Conservation (phyloP, 2,113 vertebrate genomes). For the Mustela nigripes region DNA sequence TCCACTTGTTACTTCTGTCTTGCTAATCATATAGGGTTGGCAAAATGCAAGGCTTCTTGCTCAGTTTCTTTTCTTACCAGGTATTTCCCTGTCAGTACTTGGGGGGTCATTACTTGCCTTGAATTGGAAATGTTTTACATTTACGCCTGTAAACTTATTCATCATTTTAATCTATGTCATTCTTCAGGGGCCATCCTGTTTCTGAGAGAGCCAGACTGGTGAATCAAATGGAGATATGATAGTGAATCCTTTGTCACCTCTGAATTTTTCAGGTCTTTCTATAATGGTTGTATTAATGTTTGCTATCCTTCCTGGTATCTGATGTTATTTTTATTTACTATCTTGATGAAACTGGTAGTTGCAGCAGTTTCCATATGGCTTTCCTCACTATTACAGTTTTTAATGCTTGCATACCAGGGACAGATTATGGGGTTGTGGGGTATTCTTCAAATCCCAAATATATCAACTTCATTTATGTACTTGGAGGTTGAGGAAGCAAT, state of each 20-base stretch:
- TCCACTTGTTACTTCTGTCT: constrained; percentile 61
- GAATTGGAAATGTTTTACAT: neutral
- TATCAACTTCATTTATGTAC: neutral
- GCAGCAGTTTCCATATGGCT: neutral
- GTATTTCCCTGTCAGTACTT: neutral
- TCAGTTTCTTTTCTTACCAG: neutral
- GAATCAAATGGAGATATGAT: neutral
- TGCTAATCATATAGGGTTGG: neutral
- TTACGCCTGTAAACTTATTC: neutral
- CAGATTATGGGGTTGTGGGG: neutral
- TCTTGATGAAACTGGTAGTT: neutral
- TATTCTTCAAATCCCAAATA: neutral
- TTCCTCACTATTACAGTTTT: neutral
- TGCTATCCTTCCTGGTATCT: neutral
- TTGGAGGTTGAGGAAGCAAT: neutral
- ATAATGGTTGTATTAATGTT: neutral
- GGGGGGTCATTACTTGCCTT: neutral
- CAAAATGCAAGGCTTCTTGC: neutral
- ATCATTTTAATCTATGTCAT: neutral
- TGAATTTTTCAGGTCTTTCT: neutral
- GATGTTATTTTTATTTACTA: constrained; percentile 1
- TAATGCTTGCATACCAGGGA: neutral
- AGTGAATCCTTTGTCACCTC: neutral
- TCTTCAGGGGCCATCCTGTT: neutral
- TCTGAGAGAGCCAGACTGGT: neutral